phyloP scores from a whole-genome alignment of 2,797 vertebrate species.

The Acrossocheilus fasciatus region DNA sequence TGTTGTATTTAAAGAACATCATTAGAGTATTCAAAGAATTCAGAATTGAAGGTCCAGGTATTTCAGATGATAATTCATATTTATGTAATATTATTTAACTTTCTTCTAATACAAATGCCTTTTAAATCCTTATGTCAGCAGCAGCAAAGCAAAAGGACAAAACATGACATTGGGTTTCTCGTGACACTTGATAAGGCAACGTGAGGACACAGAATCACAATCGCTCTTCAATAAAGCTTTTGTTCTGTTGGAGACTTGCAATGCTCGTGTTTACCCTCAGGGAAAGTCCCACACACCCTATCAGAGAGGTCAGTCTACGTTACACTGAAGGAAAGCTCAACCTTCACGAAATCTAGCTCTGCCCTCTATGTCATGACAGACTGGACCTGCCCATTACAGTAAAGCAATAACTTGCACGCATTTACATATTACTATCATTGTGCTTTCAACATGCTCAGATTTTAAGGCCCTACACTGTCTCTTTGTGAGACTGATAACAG shows the following conservation, averaged over 20 bases:
- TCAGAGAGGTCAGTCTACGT: conserved; percentile 51
- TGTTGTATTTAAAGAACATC: not conserved
- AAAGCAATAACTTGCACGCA: not conserved
- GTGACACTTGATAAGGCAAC: conserved; percentile 59
- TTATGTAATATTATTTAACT: conserved; percentile 3
- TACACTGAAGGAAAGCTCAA: conserved; percentile 42
- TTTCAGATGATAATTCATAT: conserved; percentile 2
- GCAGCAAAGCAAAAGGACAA: conserved; percentile 5
- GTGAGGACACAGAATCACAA: conserved; percentile 41
- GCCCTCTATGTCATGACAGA: conserved; percentile 12
- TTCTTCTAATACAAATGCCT: not conserved
- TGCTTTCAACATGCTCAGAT: not conserved
- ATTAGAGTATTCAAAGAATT: not conserved
- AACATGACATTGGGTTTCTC: conserved; percentile 45
- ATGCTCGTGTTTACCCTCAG: conserved; percentile 43
- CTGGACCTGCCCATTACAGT: not conserved
- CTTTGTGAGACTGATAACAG: conserved; percentile 45
- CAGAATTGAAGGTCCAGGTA: not conserved
- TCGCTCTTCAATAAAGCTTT: conserved; percentile 60
- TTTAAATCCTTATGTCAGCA: not conserved
- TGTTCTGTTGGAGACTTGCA: conserved; percentile 49
- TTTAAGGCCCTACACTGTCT: conserved; percentile 3
- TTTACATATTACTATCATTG: conserved; percentile 15
- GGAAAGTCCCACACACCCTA: conserved; percentile 58
- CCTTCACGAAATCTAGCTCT: not conserved